phyloP scores from a whole-genome alignment of 2,113 vertebrate species.

The Lamprotornis superbus region DNA sequence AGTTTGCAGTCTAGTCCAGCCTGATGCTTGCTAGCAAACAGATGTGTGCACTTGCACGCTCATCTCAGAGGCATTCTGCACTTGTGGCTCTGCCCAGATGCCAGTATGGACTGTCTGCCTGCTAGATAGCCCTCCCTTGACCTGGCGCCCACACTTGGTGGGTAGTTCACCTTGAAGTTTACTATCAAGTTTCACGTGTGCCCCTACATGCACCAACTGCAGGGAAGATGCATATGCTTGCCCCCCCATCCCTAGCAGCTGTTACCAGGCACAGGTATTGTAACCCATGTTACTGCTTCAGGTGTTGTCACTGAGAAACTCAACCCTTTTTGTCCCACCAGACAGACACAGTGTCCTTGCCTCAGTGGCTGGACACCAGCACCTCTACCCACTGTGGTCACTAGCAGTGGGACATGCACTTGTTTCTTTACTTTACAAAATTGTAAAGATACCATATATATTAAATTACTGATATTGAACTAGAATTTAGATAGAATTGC shows the following conservation, averaged over 20 bases:
- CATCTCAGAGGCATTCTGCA: background rate
- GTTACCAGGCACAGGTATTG: background rate
- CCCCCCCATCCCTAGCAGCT: fast-evolving
- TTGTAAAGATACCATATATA: background rate
- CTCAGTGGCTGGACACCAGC: background rate
- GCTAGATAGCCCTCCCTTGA: background rate
- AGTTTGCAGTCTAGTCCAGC: background rate
- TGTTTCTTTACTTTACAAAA: background rate
- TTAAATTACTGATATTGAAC: background rate
- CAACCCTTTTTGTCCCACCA: background rate
- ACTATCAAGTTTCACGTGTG: background rate
- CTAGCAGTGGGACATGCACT: background rate
- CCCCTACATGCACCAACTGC: fast-evolving
- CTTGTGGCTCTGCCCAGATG: background rate
- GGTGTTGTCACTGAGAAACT: background rate
- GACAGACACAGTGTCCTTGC: background rate
- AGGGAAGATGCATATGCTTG: background rate
- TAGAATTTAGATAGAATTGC: background rate
- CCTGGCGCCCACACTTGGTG: fast-evolving
- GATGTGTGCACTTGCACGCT: background rate
- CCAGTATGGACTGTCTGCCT: background rate
- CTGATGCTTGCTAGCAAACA: background rate
- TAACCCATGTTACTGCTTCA: background rate
- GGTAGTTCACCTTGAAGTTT: background rate
- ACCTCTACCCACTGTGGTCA: background rate